Evolutionary conservation across 2,113 vertebrate species (phyloP).

Genomic region (Equus quagga): DNA sequence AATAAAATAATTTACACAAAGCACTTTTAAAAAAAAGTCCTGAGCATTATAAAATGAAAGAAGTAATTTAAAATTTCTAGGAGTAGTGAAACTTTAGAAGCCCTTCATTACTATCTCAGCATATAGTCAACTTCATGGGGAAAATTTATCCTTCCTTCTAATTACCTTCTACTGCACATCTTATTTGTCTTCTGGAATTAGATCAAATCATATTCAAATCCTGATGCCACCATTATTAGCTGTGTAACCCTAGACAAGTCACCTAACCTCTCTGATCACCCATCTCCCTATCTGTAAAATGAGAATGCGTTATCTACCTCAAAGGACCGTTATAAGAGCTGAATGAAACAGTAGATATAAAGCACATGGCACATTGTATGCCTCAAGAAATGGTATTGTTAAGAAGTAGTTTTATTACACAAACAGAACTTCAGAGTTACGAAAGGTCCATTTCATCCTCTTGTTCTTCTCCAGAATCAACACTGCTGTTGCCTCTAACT

Average conservation of each 20-base stretch:
- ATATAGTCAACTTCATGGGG: neutral
- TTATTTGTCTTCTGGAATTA: neutral
- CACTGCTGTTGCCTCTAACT: neutral
- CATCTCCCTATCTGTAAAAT: neutral
- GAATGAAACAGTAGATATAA: neutral
- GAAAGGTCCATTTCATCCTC: neutral
- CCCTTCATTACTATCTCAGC: neutral
- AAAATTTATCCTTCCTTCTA: neutral
- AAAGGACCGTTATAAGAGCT: neutral
- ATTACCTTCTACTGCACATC: neutral
- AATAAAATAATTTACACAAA: neutral
- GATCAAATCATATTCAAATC: neutral
- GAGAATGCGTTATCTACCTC: neutral
- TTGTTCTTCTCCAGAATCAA: neutral
- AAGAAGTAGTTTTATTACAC: neutral
- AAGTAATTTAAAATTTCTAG: neutral
- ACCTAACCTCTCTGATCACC: neutral
- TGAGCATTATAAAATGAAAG: neutral
- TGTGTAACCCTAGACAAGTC: neutral
- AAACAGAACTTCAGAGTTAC: neutral
- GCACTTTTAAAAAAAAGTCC: neutral
- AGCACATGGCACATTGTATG: fast-evolving
- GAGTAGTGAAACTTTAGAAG: neutral
- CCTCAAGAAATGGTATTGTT: neutral
- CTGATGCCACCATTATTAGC: neutral